Conservation (phyloP, 2,888 invertebrate species). For the Rosalia funebris region DNA sequence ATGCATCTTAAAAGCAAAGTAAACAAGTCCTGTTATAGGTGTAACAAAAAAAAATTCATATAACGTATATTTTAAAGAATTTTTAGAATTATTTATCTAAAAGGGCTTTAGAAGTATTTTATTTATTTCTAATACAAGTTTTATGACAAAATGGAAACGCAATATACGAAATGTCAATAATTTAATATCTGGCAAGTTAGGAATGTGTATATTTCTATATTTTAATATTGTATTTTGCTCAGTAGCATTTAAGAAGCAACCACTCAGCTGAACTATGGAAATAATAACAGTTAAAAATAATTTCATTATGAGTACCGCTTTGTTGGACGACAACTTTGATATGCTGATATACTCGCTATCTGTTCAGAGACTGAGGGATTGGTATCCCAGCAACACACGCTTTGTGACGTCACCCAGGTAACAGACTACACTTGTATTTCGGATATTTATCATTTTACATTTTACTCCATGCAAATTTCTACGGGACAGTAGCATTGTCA, state of each 20-base stretch:
- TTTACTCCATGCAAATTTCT: slow-evolving; percentile 10
- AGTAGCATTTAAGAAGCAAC: slow-evolving; percentile 52
- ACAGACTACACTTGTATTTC: slow-evolving; percentile 48
- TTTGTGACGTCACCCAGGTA: slow-evolving; percentile 64
- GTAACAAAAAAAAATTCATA: too few species aligned
- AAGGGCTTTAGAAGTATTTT: background rate
- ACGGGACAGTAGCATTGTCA: background rate
- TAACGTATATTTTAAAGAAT: too few species aligned
- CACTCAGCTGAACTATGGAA: slow-evolving; percentile 41
- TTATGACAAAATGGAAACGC: slow-evolving; percentile 3
- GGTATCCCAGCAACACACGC: slow-evolving; percentile 63
- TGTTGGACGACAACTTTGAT: slow-evolving; percentile 59
- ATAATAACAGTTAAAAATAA: slow-evolving; percentile 50
- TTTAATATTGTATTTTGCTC: slow-evolving; percentile 59
- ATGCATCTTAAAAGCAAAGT: too few species aligned
- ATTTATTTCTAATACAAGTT: background rate
- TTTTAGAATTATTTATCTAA: too few species aligned
- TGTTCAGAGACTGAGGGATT: slow-evolving; percentile 55
- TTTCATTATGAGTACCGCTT: slow-evolving; percentile 49
- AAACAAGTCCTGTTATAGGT: too few species aligned
- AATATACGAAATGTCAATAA: slow-evolving; percentile 56
- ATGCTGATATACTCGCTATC: slow-evolving; percentile 55
- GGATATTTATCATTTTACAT: slow-evolving; percentile 31
- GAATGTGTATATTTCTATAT: slow-evolving; percentile 57
- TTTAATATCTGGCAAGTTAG: slow-evolving; percentile 57